Base-by-base conservation (phyloP, 2,113 vertebrate genomes). In the Lophius piscatorius region DNA sequence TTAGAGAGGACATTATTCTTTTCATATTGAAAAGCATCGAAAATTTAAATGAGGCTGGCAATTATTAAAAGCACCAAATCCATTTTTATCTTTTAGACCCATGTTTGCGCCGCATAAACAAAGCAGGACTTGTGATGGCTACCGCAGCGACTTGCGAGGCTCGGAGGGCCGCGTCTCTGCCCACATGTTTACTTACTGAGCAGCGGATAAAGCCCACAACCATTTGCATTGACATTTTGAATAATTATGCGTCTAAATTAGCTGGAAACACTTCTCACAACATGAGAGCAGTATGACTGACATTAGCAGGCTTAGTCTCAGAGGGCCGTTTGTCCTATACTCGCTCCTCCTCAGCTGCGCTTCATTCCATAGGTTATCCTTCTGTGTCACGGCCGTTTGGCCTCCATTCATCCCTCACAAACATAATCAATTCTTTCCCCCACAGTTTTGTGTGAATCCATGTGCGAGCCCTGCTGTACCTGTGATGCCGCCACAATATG, bases 181-280 rank as follows among this genome's bases (percentile, higher is more conserved):
- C 63, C 59, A 78, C 65, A 62, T 70, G 68, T 74, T 81, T 77
- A 81, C 57, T 46, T 46, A 49, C 38, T 66, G 45, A 70, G 59
- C 39, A 70, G 20, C 9, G 54, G 45, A 71, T 63, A 76, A 78
- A 80, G 48, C 50, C 49, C 60, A 66, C 44, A 68, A 73, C 57
- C 39, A 69, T 50, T 70, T 51, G 31, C 16, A 47, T 47, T 71
- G 74, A 74, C 75, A 77, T 72, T 55, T 62, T 49, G 50, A 83
- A 70, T 70, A 73, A 81, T 79, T 41, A 68, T 61, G 59, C 48
- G 58, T 63, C 55, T 52, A 49, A 77, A 76, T 76, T 44, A 66
- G 49, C 38, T 52, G 50, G 52, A 65, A 46, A 62, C 49, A 31
- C 47, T 34, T 5, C 33, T 55, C 23, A 9, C 24, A 20, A 45